Evolutionary conservation across 2,797 vertebrate species (phyloP).

Genomic region (Falco berigora): DNA sequence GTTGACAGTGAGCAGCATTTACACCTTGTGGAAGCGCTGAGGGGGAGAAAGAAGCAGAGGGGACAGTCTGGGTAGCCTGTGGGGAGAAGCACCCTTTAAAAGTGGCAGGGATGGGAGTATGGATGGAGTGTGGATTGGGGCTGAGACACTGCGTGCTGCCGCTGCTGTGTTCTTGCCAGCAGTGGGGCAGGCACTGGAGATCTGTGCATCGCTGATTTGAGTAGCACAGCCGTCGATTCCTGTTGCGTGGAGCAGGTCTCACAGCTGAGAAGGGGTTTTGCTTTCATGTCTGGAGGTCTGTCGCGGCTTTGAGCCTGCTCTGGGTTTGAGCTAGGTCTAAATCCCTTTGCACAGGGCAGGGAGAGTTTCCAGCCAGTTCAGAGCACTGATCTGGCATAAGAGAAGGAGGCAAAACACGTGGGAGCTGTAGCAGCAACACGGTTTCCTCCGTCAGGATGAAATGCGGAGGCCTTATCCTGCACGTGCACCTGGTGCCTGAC

Average conservation of each 20-base stretch:
- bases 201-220: accelerated
- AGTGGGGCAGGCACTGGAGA: not conserved
- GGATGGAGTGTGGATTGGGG: not conserved
- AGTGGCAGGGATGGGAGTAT: not conserved
- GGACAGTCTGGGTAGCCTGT: not conserved
- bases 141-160: not conserved
- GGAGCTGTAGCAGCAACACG: accelerated
- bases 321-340: not conserved
- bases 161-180: not conserved
- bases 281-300: not conserved
- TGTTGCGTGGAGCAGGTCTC: accelerated
- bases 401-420: not conserved
- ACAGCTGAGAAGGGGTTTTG: not conserved
- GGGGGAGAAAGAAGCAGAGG: not conserved
- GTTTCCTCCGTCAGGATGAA: not conserved
- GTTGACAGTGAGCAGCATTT: not conserved
- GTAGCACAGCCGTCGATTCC: accelerated
- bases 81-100: not conserved
- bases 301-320: accelerated
- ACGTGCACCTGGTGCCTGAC: not conserved
- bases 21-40: not conserved
- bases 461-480: not conserved
- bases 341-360: not conserved
- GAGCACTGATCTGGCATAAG: not conserved
- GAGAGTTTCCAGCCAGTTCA: not conserved